phyloP scores from a whole-genome alignment of 2,888 invertebrate genomes.

The Mimachlamys varia region DNA sequence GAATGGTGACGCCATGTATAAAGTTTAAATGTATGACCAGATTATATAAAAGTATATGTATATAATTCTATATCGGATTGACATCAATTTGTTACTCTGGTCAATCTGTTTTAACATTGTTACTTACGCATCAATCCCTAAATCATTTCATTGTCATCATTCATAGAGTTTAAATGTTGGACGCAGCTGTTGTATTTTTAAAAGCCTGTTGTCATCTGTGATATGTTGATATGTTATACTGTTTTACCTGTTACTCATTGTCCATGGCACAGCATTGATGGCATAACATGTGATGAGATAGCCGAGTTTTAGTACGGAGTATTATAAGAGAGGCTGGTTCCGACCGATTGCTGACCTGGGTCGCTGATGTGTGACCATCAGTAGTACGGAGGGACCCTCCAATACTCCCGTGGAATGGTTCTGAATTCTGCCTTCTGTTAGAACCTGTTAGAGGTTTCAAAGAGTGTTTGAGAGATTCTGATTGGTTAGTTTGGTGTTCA shows the following conservation, averaged over 20 bases:
- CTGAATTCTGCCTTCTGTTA: background rate
- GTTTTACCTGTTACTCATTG: slow-evolving; percentile 20
- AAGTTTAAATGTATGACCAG: background rate
- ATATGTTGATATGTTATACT: slow-evolving; percentile 16
- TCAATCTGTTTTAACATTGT: background rate
- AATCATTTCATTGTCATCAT: background rate
- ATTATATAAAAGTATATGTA: background rate
- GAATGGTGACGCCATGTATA: slow-evolving; percentile 7
- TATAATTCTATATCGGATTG: background rate
- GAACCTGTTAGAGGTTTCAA: background rate
- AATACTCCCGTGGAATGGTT: background rate
- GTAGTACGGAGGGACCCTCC: background rate
- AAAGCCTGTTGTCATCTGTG: slow-evolving; percentile 34
- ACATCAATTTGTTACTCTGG: background rate
- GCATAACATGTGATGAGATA: background rate
- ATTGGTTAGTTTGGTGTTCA: background rate
- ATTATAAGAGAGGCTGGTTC: background rate
- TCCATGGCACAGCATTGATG: background rate
- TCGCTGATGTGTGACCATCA: too few species aligned
- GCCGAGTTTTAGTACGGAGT: background rate
- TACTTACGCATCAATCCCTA: slow-evolving; percentile 16
- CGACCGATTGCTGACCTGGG: too few species aligned
- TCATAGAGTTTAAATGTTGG: slow-evolving; percentile 34
- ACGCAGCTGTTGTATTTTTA: slow-evolving; percentile 27
- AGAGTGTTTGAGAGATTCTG: background rate